Conservation (phyloP, 2,113 vertebrate genomes). For the Scytalopus superciliaris region DNA sequence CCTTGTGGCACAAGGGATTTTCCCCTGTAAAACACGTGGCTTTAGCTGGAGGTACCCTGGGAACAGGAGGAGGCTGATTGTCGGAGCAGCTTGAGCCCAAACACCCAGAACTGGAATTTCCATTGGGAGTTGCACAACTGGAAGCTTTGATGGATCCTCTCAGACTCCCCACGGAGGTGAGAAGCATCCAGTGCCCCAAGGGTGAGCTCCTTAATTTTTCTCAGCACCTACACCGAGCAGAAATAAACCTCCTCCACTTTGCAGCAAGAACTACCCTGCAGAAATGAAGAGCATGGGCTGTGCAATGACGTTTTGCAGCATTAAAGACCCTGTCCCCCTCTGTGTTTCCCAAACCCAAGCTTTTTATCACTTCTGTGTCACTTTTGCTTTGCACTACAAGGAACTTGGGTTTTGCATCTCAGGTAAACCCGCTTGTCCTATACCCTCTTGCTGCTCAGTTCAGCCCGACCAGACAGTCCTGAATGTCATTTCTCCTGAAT, state of each 20-base stretch:
- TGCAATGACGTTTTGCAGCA: background rate
- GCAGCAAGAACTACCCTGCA: background rate
- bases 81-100: background rate
- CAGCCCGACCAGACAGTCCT: background rate
- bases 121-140: rapidly evolving
- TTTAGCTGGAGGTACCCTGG: background rate
- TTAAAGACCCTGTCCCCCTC: background rate
- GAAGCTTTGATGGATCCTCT: background rate
- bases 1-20: rapidly evolving
- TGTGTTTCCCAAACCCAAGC: background rate
- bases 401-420: background rate
- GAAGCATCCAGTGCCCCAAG: background rate
- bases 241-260: background rate
- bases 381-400: background rate
- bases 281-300: rapidly evolving
- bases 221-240: background rate
- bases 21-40: rapidly evolving
- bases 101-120: background rate
- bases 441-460: rapidly evolving
- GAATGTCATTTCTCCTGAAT: background rate
- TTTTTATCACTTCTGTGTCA: background rate
- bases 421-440: background rate
- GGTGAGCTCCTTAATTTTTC: background rate
- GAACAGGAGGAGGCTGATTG: rapidly evolving
- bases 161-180: background rate